Base-by-base conservation (phyloP, 2,113 vertebrate genomes). In the Psettodes erumei region DNA sequence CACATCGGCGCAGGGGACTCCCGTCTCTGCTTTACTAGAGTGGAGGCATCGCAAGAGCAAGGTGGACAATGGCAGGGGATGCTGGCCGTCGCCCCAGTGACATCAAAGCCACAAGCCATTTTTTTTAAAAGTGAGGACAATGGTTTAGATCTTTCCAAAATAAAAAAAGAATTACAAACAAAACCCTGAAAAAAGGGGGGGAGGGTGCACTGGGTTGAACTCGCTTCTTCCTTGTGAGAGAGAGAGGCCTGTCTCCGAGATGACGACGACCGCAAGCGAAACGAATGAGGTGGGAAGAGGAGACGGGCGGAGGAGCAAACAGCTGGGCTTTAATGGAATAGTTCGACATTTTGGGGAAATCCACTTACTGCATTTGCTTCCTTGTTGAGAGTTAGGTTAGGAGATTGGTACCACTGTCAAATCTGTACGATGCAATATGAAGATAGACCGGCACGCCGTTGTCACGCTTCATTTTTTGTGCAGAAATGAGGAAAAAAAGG, bases 201-300 rank as follows among this genome's bases (percentile, higher is more conserved):
- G 1, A 33, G 15, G 43, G 43, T 53, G 19, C 19, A 37, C 15
- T 3, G 19, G 15, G 15, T 23, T 25, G 19, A 71, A 21, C 16
- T 70, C 33, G 11, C 11, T 61, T 66, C 6, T 40, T 71, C 45
- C 15, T 45, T 28, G 16, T 5, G 12, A 48, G 19, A 28, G 59
- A 13, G 38, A 61, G 15, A 32, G 48, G 45, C 64, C 5, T 66
- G 69, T 45, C 40, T 58, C 55, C 59, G 63, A 25, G 19, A 75
- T 38, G 76, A 65, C 28, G 2, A 18, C 38, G 13, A 25, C 64
- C 6, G 1, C 16, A 28, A 38, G 33, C n/a, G 10, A 63, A 71
- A 37, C 33, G 68, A 53, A 55, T 28, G 8, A 42, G 23, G 54
- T 21, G 4, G n/a, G 16, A 58, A 12, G 33, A 47, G 40, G 12